Evolutionary conservation across 1,140 invertebrate species (phyloP), one percentile per base, ranked within the genome.

Genomic region (Whitmania pigra): DNA sequence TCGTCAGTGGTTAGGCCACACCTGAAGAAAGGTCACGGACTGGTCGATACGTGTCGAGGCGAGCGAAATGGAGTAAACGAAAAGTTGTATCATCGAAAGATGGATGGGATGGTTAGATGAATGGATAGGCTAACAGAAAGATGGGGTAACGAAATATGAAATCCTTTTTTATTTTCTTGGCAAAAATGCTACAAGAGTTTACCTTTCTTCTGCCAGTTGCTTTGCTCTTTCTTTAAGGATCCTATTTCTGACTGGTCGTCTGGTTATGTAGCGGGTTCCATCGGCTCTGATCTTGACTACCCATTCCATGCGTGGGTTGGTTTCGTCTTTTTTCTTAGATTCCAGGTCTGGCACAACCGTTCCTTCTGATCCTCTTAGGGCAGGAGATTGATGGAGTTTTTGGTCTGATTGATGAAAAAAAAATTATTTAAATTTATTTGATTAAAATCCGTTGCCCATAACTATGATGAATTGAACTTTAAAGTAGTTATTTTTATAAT

Each of bases 1-100:
- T 91, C 90, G 78, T 91, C 90, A 0, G 90, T 91, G 2, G 89
- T 91, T 55, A 89, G 83, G 0, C 89, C 88, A 71, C 86, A 85
- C 29, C 57, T 53, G 7, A 18, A 2, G 29, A n/a, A 22, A 63
- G 9, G 29, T 25, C 22, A 63, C 20, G 57, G 22, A 63, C 9
- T 15, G 11, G 9, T 25, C 9, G 18, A 15, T 63, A 13, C 11
- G 57, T 13, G 29, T 13, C 22, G 29, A 13, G 57, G 11, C 0
- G 15, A 36, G 31, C 31, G 29, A 63, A 63, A 15, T 63, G 57
- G 29, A 63, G 9, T 7, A 7, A 63, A 63, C 22, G 57, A 63
- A 18, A 15, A 63, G 15, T 5, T 25, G 57, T 11, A 63, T 49
- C 15, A 49, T 49, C 5, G 43, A 49, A 0, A 13, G 43, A 49